Percentiles rank a stretch among this genome's conserved stretches.
Evolutionary conservation across 2,888 invertebrate species (phyloP).

Genomic region (Acleris literana): DNA sequence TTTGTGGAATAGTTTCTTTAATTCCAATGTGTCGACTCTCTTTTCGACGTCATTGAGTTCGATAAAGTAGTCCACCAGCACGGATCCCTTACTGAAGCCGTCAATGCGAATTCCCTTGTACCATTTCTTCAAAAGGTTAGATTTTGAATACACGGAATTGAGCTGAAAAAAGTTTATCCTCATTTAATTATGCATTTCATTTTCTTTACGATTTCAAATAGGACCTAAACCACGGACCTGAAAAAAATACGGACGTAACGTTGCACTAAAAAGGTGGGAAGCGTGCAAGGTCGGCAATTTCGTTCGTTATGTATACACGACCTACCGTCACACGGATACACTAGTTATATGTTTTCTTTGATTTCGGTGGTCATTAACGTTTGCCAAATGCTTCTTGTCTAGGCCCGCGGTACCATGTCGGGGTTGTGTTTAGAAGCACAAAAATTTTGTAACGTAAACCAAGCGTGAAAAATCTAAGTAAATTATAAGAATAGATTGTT

Average conservation of each 20-base stretch:
- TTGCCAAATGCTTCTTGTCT: too few species aligned
- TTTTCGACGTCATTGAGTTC: slow-evolving; percentile 90
- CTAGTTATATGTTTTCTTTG: background rate
- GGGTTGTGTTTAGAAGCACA: slow-evolving; percentile 3
- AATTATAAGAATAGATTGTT: background rate
- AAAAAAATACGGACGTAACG: too few species aligned
- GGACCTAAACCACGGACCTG: too few species aligned
- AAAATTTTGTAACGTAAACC: slow-evolving; percentile 19
- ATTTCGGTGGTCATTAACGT: background rate
- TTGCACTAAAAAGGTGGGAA: too few species aligned
- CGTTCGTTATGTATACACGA: too few species aligned
- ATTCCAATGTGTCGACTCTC: slow-evolving; percentile 87
- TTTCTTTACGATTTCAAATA: too few species aligned
- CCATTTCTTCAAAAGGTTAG: slow-evolving; percentile 89
- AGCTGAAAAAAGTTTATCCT: slow-evolving; percentile 83
- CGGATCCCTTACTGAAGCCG: slow-evolving; percentile 93
- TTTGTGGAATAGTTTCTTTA: slow-evolving; percentile 87
- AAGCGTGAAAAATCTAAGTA: slow-evolving; percentile 22
- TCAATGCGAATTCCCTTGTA: slow-evolving; percentile 94
- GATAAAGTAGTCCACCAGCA: slow-evolving; percentile 94
- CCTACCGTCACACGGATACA: background rate
- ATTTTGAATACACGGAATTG: slow-evolving; percentile 91
- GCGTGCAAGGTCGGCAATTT: too few species aligned
- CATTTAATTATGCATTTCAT: background rate
- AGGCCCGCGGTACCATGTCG: background rate